Base-by-base conservation (phyloP, 2,888 invertebrate species). In the Sericinus montela region DNA sequence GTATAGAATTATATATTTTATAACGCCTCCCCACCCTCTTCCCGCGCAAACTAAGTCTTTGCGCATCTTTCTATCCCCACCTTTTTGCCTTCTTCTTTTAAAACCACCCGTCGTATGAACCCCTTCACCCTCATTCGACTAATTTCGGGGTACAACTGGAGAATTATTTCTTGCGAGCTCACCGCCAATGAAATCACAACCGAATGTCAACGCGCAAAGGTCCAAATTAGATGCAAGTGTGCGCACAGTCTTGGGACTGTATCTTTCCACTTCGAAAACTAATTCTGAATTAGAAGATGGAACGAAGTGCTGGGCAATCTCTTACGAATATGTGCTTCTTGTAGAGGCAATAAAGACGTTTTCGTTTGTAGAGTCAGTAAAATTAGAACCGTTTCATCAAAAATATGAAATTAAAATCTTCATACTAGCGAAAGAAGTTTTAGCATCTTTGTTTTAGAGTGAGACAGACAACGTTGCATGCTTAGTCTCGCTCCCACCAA, bases 381-480 rank as follows among this genome's bases (percentile, higher is more conserved):
- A 88, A 88, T 87, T 88, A 87, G 87, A 87, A 82, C 87, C 74
- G 78, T 87, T 87, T 85, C 84, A 78, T 87, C 87, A 87, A 87
- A 88, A 88, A 88, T 88, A 88, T 87, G 87, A 88, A 88, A 88
- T 88, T 88, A 88, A 88, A 88, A 87, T 88, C 87, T 88, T 88
- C 84, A 87, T 88, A 87, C 87, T 87, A 87, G 85, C 87, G 84
- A 88, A 88, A 88, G 88, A 88, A 88, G 87, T 88, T 88, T 87
- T 86, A 88, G 88, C 88, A 88, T 88, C 88, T 88, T 88, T 88
- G 88, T 88, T 88, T 88, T 88, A 88, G 88, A 88, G 84, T 61
- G 86, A 85, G 88, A 88, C 65, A 68, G 82, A 71, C 67, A 75
- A 75, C 72, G 75, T 65, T 81, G 85, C 85, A 84, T 48, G 65